Evolutionary conservation across 1,140 invertebrate species (phyloP).

Genomic region (Lethrus apterus): DNA sequence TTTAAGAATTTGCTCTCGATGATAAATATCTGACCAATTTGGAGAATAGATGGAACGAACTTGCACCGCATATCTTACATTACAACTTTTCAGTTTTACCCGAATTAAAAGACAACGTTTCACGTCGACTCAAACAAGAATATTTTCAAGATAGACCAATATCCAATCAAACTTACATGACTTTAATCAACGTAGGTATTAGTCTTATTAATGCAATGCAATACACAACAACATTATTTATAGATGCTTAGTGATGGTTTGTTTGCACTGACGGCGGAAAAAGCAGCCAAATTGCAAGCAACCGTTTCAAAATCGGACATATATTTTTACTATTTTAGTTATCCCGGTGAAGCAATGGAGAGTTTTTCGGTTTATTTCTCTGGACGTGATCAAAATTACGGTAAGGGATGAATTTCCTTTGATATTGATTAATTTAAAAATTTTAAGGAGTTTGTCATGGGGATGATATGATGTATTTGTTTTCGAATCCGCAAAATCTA

Average conservation of each 20-base stretch:
- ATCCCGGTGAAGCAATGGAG: constrained; percentile 35
- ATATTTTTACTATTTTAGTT: constrained; percentile 50
- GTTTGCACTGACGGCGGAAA: constrained; percentile 47
- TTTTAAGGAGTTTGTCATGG: constrained; percentile 52
- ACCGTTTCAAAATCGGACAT: constrained; percentile 45
- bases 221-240: constrained; percentile 10
- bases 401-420: too few species aligned
- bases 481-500: constrained; percentile 29
- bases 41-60: constrained; percentile 48
- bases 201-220: not conserved
- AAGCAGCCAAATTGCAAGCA: constrained; percentile 48
- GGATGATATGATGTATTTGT: constrained; percentile 47
- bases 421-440: too few species aligned
- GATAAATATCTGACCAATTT: constrained; percentile 43
- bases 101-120: constrained; percentile 39
- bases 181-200: not conserved
- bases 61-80: constrained; percentile 53
- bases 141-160: constrained; percentile 50
- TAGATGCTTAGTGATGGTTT: constrained; percentile 51
- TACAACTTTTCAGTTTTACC: constrained; percentile 52
- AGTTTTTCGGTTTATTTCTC: constrained; percentile 4
- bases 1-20: constrained; percentile 45
- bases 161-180: constrained; percentile 38
- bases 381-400: not conserved
- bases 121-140: constrained; percentile 47